phyloP scores from a whole-genome alignment of 2,113 vertebrate species.

The Uria lomvia region DNA sequence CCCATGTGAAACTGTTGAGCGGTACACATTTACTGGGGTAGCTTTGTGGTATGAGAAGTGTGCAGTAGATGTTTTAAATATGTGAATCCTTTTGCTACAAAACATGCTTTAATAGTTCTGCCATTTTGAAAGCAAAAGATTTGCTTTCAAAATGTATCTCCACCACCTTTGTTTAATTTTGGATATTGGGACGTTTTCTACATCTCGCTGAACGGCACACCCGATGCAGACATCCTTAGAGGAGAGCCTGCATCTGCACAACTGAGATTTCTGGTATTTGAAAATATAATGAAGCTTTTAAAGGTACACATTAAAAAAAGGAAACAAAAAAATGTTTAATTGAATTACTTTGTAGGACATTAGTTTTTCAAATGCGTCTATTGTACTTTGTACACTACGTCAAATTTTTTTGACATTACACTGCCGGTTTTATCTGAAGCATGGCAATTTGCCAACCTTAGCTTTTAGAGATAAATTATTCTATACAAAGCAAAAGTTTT shows the following conservation, averaged over 20 bases:
- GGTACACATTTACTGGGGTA: neutral
- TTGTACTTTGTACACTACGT: neutral
- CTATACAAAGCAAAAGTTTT: constrained; percentile 55
- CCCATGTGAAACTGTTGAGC: neutral
- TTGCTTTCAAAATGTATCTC: neutral
- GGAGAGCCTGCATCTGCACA: neutral
- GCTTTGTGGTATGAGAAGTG: neutral
- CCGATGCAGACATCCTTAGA: neutral
- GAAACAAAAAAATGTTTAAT: neutral
- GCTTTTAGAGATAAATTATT: constrained; percentile 32
- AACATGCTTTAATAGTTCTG: neutral
- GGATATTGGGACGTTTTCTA: neutral
- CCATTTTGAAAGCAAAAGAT: neutral
- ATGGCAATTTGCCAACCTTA: neutral
- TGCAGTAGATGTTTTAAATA: neutral
- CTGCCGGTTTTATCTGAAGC: neutral
- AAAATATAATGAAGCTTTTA: neutral
- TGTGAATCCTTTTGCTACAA: neutral
- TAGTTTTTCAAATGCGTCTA: neutral
- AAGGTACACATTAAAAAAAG: neutral
- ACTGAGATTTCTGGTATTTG: neutral
- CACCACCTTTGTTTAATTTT: neutral
- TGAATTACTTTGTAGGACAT: neutral
- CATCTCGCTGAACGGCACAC: neutral
- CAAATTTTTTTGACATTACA: neutral